A percentile compares a stretch with the other conserved stretches of the same genome.
These are phyloP conservation scores for Tautogolabrus adspersus DNA, from an alignment of 2,113 vertebrate genomes.

Conservation along the genomic window DNA sequence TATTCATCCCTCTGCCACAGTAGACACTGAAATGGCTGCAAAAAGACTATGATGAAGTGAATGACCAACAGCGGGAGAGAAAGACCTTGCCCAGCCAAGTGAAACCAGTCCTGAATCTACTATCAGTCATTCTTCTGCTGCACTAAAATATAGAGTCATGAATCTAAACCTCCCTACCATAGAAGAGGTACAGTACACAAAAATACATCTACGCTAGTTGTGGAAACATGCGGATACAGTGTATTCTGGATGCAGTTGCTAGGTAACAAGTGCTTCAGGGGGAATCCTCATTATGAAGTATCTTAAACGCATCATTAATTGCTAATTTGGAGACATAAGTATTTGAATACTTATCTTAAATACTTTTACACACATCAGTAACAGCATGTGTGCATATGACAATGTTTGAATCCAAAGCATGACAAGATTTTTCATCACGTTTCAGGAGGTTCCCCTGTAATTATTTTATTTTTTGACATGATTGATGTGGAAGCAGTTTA, in stretches of 20 bases:
- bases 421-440: neutral
- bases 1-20: constrained; percentile 61
- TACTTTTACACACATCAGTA: neutral
- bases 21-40: constrained; percentile 35
- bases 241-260: constrained; percentile 82
- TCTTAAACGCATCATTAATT: constrained; percentile 82
- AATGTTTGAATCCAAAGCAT: neutral
- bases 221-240: constrained; percentile 57
- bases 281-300: constrained; percentile 83
- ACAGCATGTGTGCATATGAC: neutral
- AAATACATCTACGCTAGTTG: constrained; percentile 55
- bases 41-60: constrained; percentile 65
- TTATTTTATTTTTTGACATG: neutral
- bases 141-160: constrained; percentile 14
- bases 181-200: constrained; percentile 34
- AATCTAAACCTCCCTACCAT: neutral
- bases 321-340: constrained; percentile 69
- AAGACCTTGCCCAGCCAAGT: constrained; percentile 44
- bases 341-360: constrained; percentile 46
- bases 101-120: constrained; percentile 42
- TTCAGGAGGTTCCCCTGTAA: constrained; percentile 4
- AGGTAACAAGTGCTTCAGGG: constrained; percentile 83
- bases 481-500: neutral
- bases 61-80: constrained; percentile 47
- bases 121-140: constrained; percentile 15